Conservation (phyloP, 2,888 invertebrate species). For the Andricus quercusramuli region DNA sequence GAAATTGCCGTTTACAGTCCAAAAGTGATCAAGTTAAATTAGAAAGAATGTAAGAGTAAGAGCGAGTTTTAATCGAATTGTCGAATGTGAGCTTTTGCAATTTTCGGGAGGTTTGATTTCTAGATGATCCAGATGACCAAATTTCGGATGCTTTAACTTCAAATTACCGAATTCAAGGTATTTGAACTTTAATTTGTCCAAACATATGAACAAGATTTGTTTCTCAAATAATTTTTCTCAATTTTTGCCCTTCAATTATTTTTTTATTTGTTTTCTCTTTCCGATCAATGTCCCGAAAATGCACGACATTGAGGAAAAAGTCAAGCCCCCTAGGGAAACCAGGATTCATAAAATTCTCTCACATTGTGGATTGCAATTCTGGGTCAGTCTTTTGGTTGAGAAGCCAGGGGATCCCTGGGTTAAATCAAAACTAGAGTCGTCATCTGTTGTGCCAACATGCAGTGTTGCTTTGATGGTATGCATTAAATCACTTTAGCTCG, state of each 20-base stretch:
- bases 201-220: no score
- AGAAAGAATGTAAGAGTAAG: no score
- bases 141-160: no score
- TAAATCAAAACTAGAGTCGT: constrained; percentile 3
- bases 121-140: no score
- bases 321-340: neutral
- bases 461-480: neutral
- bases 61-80: no score
- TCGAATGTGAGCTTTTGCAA: no score
- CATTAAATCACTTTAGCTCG: constrained; percentile 3
- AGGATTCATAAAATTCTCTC: neutral
- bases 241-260: neutral
- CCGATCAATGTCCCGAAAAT: neutral
- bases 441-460: neutral
- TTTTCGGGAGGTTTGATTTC: no score
- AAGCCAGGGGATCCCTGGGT: neutral
- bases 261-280: neutral
- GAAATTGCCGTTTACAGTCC: neutral
- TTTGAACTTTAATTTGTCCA: no score
- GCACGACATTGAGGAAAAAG: neutral
- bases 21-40: neutral
- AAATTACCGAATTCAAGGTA: no score
- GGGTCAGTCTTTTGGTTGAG: neutral
- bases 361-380: neutral
- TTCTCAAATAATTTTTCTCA: neutral